Percentiles rank a stretch among this genome's conserved stretches.
Evolutionary conservation across 2,797 vertebrate species (phyloP).

Genomic region (Oreonectes daqikongensis): DNA sequence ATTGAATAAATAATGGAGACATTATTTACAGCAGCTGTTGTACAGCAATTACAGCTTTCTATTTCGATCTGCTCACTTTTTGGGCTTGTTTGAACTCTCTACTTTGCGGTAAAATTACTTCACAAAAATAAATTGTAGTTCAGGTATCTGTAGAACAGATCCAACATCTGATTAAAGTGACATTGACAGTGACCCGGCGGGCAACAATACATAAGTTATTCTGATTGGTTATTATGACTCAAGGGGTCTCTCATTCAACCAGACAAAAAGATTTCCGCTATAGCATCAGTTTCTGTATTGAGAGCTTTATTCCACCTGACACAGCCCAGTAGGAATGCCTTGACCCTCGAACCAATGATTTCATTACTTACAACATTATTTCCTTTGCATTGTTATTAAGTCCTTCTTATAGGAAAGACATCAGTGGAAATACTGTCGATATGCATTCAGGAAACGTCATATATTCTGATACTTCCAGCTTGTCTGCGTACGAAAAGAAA

Average conservation of each 20-base stretch:
- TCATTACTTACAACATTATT: slow-evolving; percentile 28
- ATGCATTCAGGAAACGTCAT: not conserved
- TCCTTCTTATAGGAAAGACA: slow-evolving; percentile 10
- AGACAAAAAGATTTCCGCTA: not conserved
- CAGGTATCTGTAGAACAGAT: not conserved
- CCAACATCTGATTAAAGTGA: slow-evolving; percentile 37
- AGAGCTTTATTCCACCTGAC: slow-evolving; percentile 24
- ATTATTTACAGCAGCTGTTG: not conserved
- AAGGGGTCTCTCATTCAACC: not conserved
- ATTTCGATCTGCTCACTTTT: not conserved
- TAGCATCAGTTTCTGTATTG: not conserved
- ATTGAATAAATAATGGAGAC: not conserved
- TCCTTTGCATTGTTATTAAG: not conserved
- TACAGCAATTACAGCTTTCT: not conserved
- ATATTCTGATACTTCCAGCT: not conserved
- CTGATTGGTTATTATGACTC: slow-evolving; percentile 16
- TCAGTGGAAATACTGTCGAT: not conserved
- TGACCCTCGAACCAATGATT: slow-evolving; percentile 9
- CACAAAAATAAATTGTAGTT: slow-evolving; percentile 15
- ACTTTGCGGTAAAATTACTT: not conserved
- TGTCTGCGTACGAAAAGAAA: not conserved
- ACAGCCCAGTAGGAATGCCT: slow-evolving; percentile 5
- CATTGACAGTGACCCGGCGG: slow-evolving; percentile 17
- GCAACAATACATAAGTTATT: not conserved
- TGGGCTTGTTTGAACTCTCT: not conserved